Base-by-base conservation (phyloP, 2,888 invertebrate genomes). In the Drosophila pseudotalamancana region DNA sequence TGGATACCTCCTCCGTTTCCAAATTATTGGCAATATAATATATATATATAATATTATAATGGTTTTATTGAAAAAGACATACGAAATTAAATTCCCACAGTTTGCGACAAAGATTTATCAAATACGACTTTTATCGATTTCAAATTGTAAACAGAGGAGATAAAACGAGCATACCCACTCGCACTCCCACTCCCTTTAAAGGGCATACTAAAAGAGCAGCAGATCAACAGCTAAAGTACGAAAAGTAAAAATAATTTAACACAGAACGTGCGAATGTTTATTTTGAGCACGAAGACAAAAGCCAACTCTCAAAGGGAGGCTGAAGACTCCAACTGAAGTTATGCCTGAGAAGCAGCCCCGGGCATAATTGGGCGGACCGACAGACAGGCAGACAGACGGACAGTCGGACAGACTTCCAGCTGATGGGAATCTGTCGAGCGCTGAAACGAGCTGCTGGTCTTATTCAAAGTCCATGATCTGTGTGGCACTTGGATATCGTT, bases 251-350 rank as follows among this genome's bases (percentile, higher is more conserved):
- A 66, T 70, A 77, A 72, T 77, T 84, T 76, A 81, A 59, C 66
- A 48, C 69, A 76, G 82, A 80, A 72, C 86, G 84, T 86, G 87
- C 80, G 85, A 87, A 78, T 86, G 71, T 87, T 82, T 86, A 73
- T 70, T 82, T 62, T 65, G 19, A 67, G 11, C 32, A 14, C 19
- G 21, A 32, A 49, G 14, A 9, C 39, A 31, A 21, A n/a, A 16
- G 34, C 16, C 40, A 29, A 16, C 40, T 21, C 32, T 16, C 25
- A 50, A 21, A 39, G 34, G 23, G 35, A 16, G 27, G 8, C 14
- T 60, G n/a, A n/a, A n/a, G n/a, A n/a, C n/a, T n/a, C n/a, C 29
- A 11, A 34, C 37, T 27, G 18, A n/a, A n/a, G n/a, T n/a, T n/a
- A n/a, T 32, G 27, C 27, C 19, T 50, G 49, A 18, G 68, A 43